Percentiles rank a stretch among this genome's conserved stretches.
These are phyloP conservation scores for Oreortyx pictus DNA, from an alignment of 2,797 vertebrate species.

Conservation along the genomic window DNA sequence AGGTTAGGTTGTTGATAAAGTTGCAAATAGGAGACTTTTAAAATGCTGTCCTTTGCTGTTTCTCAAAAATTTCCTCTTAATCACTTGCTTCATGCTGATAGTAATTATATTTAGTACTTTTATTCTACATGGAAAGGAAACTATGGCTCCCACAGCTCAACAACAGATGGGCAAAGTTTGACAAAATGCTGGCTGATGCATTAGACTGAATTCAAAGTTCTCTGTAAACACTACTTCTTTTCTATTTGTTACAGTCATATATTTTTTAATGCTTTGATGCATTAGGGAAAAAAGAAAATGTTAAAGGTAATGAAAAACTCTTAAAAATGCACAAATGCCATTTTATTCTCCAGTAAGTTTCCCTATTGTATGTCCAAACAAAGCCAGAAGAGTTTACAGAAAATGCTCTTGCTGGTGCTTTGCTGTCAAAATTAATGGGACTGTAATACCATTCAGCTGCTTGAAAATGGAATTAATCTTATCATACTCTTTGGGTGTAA, in stretches of 20 bases:
- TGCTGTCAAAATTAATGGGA: constrained; percentile 15
- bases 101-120: constrained; percentile 14
- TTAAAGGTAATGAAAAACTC: constrained; percentile 29
- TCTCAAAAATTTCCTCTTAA: not conserved
- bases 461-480: constrained; percentile 42
- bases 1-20: not conserved
- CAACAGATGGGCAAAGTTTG: constrained; percentile 32
- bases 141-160: not conserved
- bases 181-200: constrained; percentile 36
- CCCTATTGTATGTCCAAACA: not conserved
- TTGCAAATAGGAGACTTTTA: not conserved
- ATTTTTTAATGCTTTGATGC: not conserved
- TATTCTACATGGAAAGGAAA: not conserved
- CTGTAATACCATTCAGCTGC: not conserved
- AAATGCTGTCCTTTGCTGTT: not conserved
- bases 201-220: constrained; percentile 29
- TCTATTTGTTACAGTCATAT: not conserved
- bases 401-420: constrained; percentile 15
- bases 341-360: constrained; percentile 33
- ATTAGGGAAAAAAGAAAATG: not conserved
- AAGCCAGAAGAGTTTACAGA: not conserved
- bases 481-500: not conserved
- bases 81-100: not conserved
- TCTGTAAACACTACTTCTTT: constrained; percentile 1
- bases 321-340: constrained; percentile 2